A percentile compares a stretch with the other conserved stretches of the same genome.
phyloP scores from a whole-genome alignment of 2,113 vertebrate species.

The Melanotaenia duboulayi region DNA sequence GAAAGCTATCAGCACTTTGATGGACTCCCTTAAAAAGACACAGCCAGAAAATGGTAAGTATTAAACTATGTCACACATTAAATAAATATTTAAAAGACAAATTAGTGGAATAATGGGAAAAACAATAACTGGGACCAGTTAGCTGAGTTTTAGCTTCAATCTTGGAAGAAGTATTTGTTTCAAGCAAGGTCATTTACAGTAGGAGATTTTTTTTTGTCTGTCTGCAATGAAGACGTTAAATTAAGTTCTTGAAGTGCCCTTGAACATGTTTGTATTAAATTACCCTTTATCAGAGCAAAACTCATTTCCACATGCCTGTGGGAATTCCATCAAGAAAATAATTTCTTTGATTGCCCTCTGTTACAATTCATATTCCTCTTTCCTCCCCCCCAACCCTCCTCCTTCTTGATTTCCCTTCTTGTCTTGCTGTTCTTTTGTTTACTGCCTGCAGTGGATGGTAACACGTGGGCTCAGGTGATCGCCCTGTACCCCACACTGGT shows the following conservation, averaged over 20 bases:
- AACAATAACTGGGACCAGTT: slow-evolving; percentile 35
- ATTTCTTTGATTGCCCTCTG: slow-evolving; percentile 58
- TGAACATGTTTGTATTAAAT: slow-evolving; percentile 52
- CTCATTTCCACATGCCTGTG: slow-evolving; percentile 43
- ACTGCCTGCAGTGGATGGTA: slow-evolving; percentile 89
- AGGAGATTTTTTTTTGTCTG: neutral
- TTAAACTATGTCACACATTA: slow-evolving; percentile 12
- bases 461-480: slow-evolving; percentile 97
- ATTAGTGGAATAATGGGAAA: neutral
- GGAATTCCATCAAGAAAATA: slow-evolving; percentile 42
- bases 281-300: slow-evolving; percentile 35
- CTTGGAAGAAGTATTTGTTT: slow-evolving; percentile 43
- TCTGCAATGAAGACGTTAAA: slow-evolving; percentile 37
- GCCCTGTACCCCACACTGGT: slow-evolving; percentile 97
- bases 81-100: slow-evolving; percentile 6
- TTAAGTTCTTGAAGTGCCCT: slow-evolving; percentile 55
- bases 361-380: slow-evolving; percentile 27
- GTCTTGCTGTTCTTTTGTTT: slow-evolving; percentile 18
- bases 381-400: neutral
- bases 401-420: neutral
- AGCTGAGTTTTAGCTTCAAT: slow-evolving; percentile 45
- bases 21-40: slow-evolving; percentile 99
- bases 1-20: slow-evolving; percentile 98
- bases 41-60: slow-evolving; percentile 97
- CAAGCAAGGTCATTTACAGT: slow-evolving; percentile 56